Percentiles rank a stretch among this genome's conserved stretches.
phyloP scores from a whole-genome alignment of 2,113 vertebrate species.

The Tragelaphus strepsiceros region DNA sequence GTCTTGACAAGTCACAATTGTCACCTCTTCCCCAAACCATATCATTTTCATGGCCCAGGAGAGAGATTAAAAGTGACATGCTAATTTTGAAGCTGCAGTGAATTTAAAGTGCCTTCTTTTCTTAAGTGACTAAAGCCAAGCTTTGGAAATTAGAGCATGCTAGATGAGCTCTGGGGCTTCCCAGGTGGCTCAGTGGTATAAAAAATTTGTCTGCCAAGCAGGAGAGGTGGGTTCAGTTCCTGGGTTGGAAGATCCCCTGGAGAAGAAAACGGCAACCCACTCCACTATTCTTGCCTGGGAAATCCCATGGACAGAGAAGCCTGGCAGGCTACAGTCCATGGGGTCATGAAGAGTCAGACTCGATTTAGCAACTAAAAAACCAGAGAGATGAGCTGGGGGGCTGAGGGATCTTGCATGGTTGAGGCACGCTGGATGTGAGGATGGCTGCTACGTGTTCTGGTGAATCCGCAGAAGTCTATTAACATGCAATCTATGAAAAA shows the following conservation, averaged over 20 bases:
- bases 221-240: not conserved
- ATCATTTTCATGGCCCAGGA: not conserved
- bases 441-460: rapidly evolving
- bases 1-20: not conserved
- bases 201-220: not conserved
- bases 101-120: not conserved
- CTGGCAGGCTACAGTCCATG: not conserved
- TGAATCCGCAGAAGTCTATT: not conserved
- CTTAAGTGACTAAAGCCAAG: not conserved
- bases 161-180: not conserved
- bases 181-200: not conserved
- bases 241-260: not conserved
- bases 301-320: not conserved
- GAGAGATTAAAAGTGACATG: not conserved
- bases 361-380: not conserved
- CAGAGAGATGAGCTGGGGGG: not conserved
- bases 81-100: not conserved
- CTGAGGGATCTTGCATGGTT: not conserved
- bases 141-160: not conserved
- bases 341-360: not conserved
- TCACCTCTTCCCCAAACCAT: not conserved
- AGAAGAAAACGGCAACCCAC: not conserved
- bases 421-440: not conserved
- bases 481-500: not conserved
- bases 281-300: not conserved